These are phyloP conservation scores for Drosophila vallismaia DNA, from an alignment of 2,888 invertebrate genomes.

Conservation along the genomic window DNA sequence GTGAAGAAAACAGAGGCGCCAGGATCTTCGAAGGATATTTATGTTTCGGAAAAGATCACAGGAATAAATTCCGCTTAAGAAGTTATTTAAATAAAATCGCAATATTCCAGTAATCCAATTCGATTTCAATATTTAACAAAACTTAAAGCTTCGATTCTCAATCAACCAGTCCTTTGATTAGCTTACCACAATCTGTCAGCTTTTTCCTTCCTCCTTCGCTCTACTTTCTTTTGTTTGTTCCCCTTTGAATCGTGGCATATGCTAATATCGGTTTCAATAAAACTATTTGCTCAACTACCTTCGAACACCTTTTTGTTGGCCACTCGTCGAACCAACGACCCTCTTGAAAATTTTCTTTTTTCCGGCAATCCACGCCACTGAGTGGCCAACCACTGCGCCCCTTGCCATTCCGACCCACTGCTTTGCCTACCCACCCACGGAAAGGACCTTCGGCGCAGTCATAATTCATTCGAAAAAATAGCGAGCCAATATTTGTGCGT, in stretches of 20 bases:
- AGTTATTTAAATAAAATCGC: too few species aligned
- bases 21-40: slow-evolving; percentile 9
- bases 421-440: slow-evolving; percentile 1
- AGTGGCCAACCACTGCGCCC: slow-evolving; percentile 12
- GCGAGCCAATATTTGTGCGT: slow-evolving; percentile 72
- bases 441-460: slow-evolving; percentile 37
- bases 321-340: slow-evolving; percentile 41
- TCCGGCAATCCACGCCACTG: slow-evolving; percentile 47
- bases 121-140: not conserved
- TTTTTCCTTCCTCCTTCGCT: slow-evolving; percentile 15
- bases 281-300: slow-evolving; percentile 52
- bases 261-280: slow-evolving; percentile 50
- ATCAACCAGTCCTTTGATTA: slow-evolving; percentile 34
- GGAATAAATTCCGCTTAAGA: too few species aligned
- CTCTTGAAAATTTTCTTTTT: slow-evolving; percentile 40
- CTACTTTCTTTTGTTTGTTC: slow-evolving; percentile 10
- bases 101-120: not conserved
- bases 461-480: slow-evolving; percentile 74
- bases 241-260: slow-evolving; percentile 33
- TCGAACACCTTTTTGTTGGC: slow-evolving; percentile 44
- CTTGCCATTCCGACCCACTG: not conserved
- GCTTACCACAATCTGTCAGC: slow-evolving; percentile 25
- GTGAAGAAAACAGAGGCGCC: slow-evolving; percentile 21
- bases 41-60: not conserved
- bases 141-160: slow-evolving; percentile 20